A percentile compares a stretch with the other conserved stretches of the same genome.
phyloP scores from a whole-genome alignment of 2,113 vertebrate species.

The Sitta europaea region DNA sequence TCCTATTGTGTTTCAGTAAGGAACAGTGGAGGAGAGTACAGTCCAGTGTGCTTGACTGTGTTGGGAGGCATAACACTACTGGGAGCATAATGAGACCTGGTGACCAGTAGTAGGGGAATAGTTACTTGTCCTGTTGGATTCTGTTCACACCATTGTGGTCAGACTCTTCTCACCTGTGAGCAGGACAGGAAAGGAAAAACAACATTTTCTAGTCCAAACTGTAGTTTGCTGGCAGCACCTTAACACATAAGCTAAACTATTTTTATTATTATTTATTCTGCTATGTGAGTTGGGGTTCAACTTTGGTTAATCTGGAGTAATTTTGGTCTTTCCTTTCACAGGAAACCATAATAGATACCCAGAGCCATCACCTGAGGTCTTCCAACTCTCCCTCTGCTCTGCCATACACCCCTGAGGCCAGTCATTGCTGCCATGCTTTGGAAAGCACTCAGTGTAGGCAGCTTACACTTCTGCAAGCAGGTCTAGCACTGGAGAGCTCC shows the following conservation, averaged over 20 bases:
- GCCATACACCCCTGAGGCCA: background rate
- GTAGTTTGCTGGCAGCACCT: background rate
- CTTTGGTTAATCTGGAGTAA: background rate
- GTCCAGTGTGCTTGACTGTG: background rate
- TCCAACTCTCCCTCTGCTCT: background rate
- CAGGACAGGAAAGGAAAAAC: background rate
- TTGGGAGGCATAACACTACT: fast-evolving
- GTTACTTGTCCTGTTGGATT: background rate
- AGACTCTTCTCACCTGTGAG: background rate
- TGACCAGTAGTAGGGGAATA: background rate
- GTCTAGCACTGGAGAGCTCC: background rate
- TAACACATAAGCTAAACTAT: background rate
- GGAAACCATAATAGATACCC: background rate
- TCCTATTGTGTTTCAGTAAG: background rate
- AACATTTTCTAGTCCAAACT: background rate
- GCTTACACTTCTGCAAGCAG: background rate
- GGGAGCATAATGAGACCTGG: background rate
- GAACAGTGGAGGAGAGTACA: background rate
- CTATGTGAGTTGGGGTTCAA: background rate
- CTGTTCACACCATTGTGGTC: background rate
- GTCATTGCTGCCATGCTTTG: background rate
- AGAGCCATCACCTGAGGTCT: background rate
- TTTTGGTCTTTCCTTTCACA: background rate
- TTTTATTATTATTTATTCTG: background rate
- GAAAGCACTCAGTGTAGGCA: background rate